Evolutionary conservation across 2,888 invertebrate genomes (phyloP), one percentile per base, ranked within the genome.

Genomic region (Subacronicta megacephala): DNA sequence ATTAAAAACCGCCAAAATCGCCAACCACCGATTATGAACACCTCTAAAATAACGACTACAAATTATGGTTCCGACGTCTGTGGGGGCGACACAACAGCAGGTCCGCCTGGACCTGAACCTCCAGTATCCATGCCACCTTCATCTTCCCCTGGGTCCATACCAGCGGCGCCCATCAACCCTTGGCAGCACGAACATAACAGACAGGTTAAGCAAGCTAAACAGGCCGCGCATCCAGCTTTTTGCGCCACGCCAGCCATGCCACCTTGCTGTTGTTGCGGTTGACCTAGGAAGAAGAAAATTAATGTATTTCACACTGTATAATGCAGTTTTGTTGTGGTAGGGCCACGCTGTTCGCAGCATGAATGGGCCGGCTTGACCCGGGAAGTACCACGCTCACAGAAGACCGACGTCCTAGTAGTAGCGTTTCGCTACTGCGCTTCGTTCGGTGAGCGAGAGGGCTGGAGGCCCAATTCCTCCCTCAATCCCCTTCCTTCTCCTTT

Each of bases 121-220:
- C 9, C 10, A 12, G 18, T 26, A 3, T 23, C 1, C 13, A 1
- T n/a, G 5, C 31, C 18, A 2, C 10, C 23, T 0, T 17, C 13
- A 0, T 36, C 7, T 5, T 17, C 16, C 4, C 47, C 38, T 15
- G 36, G 52, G 6, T 41, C 41, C 58, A 58, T 58, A 7, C 41
- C 51, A 1, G 26, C 23, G 0, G 17, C 46, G 0, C 73, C 76
- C 42, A 70, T 37, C 13, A 77, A 31, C 0, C 62, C 72, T 29
- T 75, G 77, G 60, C 84, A 83, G 61, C 84, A 85, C 0, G 83
- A 84, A 40, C 84, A 84, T 3, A 81, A 42, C 0, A 84, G 23
- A 26, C 81, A 81, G 0, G 80, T 77, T 5, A 85, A 56, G 43
- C 84, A 85, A 0, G 82, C 84, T 43, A 72, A 15, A 38, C 72